A percentile compares a stretch with the other conserved stretches of the same genome.
Conservation (phyloP, 2,888 invertebrate species). For the Belgica antarctica region DNA sequence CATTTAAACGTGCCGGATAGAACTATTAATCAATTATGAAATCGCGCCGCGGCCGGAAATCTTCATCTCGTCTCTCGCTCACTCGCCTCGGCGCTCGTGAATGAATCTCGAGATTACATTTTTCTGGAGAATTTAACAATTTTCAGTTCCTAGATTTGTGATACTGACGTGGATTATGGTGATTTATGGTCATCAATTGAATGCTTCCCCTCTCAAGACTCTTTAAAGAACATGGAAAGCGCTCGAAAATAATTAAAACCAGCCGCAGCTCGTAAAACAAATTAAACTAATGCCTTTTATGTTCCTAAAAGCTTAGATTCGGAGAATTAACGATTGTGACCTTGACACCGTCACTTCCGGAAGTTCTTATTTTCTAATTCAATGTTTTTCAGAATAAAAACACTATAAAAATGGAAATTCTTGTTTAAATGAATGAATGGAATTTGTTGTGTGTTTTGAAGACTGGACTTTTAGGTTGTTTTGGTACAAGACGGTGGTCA, state of each 20-base stretch:
- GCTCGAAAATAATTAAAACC: conserved; percentile 6
- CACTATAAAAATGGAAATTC: background rate
- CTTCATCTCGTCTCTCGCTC: conserved; percentile 29
- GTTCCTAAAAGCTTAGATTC: too few relatives aligned
- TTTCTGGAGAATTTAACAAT: conserved; percentile 8
- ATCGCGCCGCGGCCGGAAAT: conserved; percentile 27
- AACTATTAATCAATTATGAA: conserved; percentile 35
- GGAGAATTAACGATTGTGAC: conserved; percentile 6
- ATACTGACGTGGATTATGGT: background rate
- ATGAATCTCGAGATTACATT: conserved; percentile 19
- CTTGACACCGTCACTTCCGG: conserved; percentile 6
- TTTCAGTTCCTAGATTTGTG: conserved; percentile 3
- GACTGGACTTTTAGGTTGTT: too few relatives aligned
- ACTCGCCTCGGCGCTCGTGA: background rate
- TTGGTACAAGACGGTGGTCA: too few relatives aligned
- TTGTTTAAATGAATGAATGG: background rate
- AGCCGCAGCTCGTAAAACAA: conserved; percentile 1
- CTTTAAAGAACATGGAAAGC: background rate
- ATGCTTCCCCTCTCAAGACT: background rate
- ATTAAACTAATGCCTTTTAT: background rate
- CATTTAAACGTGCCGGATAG: conserved; percentile 26
- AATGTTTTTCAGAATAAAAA: background rate
- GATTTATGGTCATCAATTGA: conserved; percentile 22
- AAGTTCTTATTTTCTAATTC: background rate
- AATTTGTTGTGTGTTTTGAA: background rate